Percentiles rank a stretch among this genome's conserved stretches.
Conservation (phyloP, 2,888 invertebrate genomes). For the Epirrhoe alternata region DNA sequence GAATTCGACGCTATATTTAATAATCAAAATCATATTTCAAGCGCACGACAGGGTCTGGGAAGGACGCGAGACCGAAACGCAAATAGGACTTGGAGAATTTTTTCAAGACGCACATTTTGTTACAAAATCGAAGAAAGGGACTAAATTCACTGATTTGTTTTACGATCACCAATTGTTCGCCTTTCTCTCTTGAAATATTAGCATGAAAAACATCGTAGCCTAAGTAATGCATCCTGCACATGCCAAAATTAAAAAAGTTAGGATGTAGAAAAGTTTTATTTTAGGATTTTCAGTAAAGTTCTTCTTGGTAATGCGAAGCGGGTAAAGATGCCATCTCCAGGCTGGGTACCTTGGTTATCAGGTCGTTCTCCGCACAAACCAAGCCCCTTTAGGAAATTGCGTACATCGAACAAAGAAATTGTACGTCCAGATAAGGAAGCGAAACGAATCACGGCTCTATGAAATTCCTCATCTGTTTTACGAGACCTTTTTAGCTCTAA, state of each 20-base stretch:
- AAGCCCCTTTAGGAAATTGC: constrained; percentile 76
- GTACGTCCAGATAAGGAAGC: constrained; percentile 71
- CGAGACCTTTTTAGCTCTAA: not conserved
- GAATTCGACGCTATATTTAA: constrained; percentile 63
- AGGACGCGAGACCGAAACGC: constrained; percentile 50
- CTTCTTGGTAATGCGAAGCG: constrained; percentile 41
- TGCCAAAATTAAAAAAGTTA: too few relatives aligned
- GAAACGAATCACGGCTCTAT: constrained; percentile 63
- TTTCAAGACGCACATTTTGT: too few relatives aligned
- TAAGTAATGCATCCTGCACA: too few relatives aligned
- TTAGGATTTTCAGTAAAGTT: not conserved
- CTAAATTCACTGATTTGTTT: too few relatives aligned
- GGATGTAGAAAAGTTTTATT: too few relatives aligned
- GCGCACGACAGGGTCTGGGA: constrained; percentile 48
- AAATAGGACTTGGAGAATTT: too few relatives aligned
- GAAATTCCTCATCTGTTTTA: constrained; percentile 33
- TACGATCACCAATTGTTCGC: too few relatives aligned
- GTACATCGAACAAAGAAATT: constrained; percentile 80
- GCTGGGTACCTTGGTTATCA: constrained; percentile 66
- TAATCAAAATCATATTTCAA: constrained; percentile 71
- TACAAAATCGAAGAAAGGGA: too few relatives aligned
- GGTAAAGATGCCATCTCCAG: constrained; percentile 66
- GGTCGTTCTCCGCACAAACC: constrained; percentile 57
- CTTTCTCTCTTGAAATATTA: too few relatives aligned
- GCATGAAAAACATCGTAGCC: too few relatives aligned